A percentile compares a stretch with the other conserved stretches of the same genome.
Conservation (phyloP, 2,888 invertebrate genomes). For the Limenitis camilla region DNA sequence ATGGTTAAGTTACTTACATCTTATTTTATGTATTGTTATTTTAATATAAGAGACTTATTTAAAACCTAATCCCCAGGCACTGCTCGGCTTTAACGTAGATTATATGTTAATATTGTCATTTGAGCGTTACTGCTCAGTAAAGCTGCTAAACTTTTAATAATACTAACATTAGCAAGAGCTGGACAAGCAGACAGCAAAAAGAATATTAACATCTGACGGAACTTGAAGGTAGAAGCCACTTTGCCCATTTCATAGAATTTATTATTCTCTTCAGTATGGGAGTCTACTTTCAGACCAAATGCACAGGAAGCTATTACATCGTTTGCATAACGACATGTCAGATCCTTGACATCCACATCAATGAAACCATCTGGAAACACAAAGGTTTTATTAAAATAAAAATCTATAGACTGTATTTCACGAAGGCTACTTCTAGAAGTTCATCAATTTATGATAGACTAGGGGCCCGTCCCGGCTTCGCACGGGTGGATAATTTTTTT, state of each 20-base stretch:
- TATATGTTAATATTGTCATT: too few species aligned
- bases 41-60: too few species aligned
- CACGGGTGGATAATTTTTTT: too few species aligned
- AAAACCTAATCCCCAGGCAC: too few species aligned
- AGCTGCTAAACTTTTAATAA: too few species aligned
- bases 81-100: too few species aligned
- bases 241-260: slow-evolving; percentile 70
- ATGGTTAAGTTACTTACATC: too few species aligned
- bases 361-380: slow-evolving; percentile 29
- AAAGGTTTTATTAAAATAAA: slow-evolving; percentile 1
- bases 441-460: too few species aligned
- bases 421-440: not conserved
- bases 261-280: slow-evolving; percentile 62
- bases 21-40: too few species aligned
- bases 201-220: slow-evolving; percentile 26
- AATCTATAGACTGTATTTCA: not conserved
- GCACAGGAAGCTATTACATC: slow-evolving; percentile 69
- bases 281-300: slow-evolving; percentile 69
- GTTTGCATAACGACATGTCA: slow-evolving; percentile 54
- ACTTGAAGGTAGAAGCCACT: slow-evolving; percentile 38
- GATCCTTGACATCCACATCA: slow-evolving; percentile 53
- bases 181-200: slow-evolving; percentile 18
- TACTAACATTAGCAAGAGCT: slow-evolving; percentile 1
- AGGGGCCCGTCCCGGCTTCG: too few species aligned
- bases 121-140: too few species aligned